These are phyloP conservation scores for Odontophorus gujanensis DNA, from an alignment of 2,113 vertebrate genomes.

Conservation along the genomic window DNA sequence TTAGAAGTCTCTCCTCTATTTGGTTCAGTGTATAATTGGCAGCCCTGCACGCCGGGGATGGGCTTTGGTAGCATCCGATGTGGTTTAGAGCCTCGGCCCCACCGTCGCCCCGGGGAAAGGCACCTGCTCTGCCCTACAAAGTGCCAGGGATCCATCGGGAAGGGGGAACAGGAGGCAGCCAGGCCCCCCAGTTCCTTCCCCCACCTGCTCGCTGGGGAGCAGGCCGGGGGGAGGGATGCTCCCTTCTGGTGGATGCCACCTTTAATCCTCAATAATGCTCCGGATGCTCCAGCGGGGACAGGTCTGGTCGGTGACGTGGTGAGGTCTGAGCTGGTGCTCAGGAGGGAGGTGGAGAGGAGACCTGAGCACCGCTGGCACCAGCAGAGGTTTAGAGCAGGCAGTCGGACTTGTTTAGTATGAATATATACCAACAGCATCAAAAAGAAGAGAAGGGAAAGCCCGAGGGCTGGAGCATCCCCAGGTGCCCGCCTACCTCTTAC, in stretches of 20 bases:
- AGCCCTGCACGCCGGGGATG: not conserved
- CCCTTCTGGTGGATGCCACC: conserved; percentile 30
- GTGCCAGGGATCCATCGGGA: not conserved
- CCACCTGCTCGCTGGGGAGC: not conserved
- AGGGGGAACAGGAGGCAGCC: not conserved
- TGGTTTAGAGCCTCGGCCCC: not conserved
- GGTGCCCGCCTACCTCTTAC: conserved; percentile 37
- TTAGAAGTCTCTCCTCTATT: not conserved
- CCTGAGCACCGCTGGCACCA: not conserved
- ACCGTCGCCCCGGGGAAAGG: not conserved
- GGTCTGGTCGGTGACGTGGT: not conserved
- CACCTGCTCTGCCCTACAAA: not conserved
- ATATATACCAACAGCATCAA: rapidly evolving
- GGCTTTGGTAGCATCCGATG: not conserved
- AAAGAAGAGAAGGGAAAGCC: not conserved
- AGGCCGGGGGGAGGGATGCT: not conserved
- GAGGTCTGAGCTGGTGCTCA: conserved; percentile 7
- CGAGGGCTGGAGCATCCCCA: not conserved
- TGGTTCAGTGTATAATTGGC: not conserved
- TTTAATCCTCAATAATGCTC: conserved; percentile 58
- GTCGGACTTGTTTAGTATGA: rapidly evolving
- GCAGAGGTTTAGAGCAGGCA: rapidly evolving
- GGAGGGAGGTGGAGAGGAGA: not conserved
- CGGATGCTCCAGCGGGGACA: conserved; percentile 15
- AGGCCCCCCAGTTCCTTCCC: not conserved